Evolutionary conservation across 2,797 vertebrate species (phyloP), one percentile per base, ranked within the genome.

Genomic region (Eulemur mongoz): DNA sequence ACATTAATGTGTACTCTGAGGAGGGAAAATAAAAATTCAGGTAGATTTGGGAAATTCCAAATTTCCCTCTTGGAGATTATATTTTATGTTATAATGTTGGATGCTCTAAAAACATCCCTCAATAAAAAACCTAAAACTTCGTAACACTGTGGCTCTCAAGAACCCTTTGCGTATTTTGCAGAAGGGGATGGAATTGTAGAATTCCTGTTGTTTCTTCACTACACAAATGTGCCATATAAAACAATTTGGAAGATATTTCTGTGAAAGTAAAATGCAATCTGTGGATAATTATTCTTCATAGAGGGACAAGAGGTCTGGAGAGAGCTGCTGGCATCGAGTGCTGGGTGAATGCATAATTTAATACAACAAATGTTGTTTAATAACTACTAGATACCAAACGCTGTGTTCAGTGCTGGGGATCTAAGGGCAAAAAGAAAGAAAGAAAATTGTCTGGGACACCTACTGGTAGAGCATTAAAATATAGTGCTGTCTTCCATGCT

Each of bases 331-430:
- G 48, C 32, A 72, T 70, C 15, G 11, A 54, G 40, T 35, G 43
- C 69, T 73, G 86, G 83, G 52, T 23, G 20, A 79, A 23, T 38
- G 30, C 22, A 43, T 57, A 50, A 73, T 69, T 75, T 84, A 89
- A 69, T 40, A 8, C 23, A 67, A 25, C 35, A 76, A 25, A 35
- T 54, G 17, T 50, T 84, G 27, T 69, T 92, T 30, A 84, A 25
- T 59, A 81, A 79, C 45, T 67, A 7, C 69, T 85, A 59, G 22
- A 59, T 43, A 15, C 14, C 81, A 43, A 48, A 45, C 69, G 9
- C 6, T 88, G 12, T 65, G 2, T 63, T 93, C 43, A 72, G 13
- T 61, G 4, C 15, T 67, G 35, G 32, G 7, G 2, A 70, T 76
- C 10, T 13, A n/a, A 43, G 12, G 0, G 4, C 0, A 1, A 43